Base-by-base conservation (phyloP, 1,140 invertebrate genomes). In the Diachasmimorpha longicaudata region DNA sequence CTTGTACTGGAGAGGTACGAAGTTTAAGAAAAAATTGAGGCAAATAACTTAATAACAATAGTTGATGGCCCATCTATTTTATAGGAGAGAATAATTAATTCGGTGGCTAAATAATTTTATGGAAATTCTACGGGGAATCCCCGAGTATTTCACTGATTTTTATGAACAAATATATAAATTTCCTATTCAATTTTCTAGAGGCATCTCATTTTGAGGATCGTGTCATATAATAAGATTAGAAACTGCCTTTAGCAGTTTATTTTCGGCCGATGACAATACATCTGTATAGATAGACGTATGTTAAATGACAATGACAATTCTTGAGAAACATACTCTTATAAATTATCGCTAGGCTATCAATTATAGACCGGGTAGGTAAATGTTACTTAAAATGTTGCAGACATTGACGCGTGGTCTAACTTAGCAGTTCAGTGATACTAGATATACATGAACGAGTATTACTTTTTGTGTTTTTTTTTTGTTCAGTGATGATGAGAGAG, bases 381-480 rank as follows among this genome's bases (percentile, higher is more conserved):
- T 52, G 48, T 52, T 52, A 52, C 48, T 52, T n/a, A 52, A 52
- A 52, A 16, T 4, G 19, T 19, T 52, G 48, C 48, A 52, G 58
- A 63, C 23, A 63, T 63, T 63, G 58, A 63, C 21, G 58, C 23
- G 58, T 63, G 58, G 58, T 63, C 58, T 63, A 25, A 52, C 21
- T 63, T 63, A 63, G 23, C 58, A 63, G 48, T 55, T 16, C 58
- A 63, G 58, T 63, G 58, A 63, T 63, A 63, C 58, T 63, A 63
- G 58, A 8, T 37, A 58, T 58, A 63, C 58, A 63, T 63, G 58
- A 63, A 63, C 58, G 23, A 63, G 58, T 63, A 63, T 63, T 63
- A 63, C 19, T 58, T 58, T 36, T 72, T 46, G 16, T 42, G 25
- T 36, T 72, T 72, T 36, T n/a, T 72, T 58, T 72, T 72, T 48